phyloP scores from a whole-genome alignment of 2,113 vertebrate genomes.

The Pampusana beccarii region DNA sequence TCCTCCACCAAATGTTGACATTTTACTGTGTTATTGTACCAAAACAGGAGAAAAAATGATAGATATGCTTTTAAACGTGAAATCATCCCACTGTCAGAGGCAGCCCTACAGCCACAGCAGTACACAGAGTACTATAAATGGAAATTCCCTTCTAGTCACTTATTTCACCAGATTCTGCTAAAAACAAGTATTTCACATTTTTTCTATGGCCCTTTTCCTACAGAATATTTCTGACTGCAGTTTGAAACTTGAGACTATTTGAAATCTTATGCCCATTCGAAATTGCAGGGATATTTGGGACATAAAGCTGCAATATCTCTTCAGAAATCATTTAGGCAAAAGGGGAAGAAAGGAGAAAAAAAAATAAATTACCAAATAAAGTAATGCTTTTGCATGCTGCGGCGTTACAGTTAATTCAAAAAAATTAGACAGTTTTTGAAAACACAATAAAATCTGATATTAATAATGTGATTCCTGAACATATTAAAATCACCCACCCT shows the following conservation, averaged over 20 bases:
- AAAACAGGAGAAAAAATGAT: background rate
- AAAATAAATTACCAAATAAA: background rate
- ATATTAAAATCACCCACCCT: background rate
- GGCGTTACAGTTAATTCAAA: background rate
- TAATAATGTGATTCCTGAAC: background rate
- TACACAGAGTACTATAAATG: background rate
- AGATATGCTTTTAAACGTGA: background rate
- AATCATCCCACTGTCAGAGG: background rate
- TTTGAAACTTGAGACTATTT: background rate
- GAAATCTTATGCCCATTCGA: background rate
- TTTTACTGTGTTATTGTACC: background rate
- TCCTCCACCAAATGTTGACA: background rate
- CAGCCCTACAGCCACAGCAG: background rate
- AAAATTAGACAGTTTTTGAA: background rate
- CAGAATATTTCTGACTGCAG: background rate
- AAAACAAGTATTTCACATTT: background rate
- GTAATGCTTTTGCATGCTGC: background rate
- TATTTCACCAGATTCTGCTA: background rate
- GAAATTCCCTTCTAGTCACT: background rate
- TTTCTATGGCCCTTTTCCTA: background rate
- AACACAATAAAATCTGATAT: background rate
- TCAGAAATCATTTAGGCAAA: background rate
- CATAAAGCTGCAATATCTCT: background rate
- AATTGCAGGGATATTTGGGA: background rate
- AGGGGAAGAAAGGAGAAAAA: background rate